Percentiles rank a stretch among this genome's conserved stretches.
Conservation (phyloP, 2,113 vertebrate genomes). For the Varanus komodoensis region DNA sequence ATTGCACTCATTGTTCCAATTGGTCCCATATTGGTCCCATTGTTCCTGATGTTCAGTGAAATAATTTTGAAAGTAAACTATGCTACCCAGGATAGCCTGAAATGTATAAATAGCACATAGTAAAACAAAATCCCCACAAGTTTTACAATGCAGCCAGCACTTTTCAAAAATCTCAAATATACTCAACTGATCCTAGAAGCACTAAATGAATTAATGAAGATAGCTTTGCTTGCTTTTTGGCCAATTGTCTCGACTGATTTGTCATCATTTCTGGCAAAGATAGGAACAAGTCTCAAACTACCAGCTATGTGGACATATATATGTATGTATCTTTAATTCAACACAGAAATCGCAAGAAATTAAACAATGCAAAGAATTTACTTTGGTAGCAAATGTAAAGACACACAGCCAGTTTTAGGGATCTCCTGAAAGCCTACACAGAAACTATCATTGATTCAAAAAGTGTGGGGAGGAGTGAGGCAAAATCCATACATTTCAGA, state of each 20-base stretch:
- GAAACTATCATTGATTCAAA: neutral
- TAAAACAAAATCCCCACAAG: constrained; percentile 33
- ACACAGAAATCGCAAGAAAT: neutral
- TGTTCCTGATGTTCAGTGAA: constrained; percentile 2
- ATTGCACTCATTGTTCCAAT: no score
- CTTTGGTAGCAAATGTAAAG: neutral
- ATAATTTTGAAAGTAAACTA: neutral
- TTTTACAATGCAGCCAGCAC: constrained; percentile 15
- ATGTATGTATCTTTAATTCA: neutral
- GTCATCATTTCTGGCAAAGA: neutral
- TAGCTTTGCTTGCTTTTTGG: neutral
- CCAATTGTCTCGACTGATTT: constrained; percentile 8
- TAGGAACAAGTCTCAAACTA: neutral
- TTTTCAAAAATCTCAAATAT: constrained; percentile 40
- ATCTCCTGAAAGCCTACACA: neutral
- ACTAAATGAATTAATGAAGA: constrained; percentile 33
- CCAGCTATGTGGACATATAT: neutral
- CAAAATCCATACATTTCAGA: neutral
- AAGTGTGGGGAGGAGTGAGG: neutral
- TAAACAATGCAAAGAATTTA: neutral
- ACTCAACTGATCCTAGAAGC: constrained; percentile 15
- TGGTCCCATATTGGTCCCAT: neutral
- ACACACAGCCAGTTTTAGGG: neutral
- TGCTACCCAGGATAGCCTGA: neutral
- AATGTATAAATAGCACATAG: neutral